Percentiles rank a stretch among this genome's conserved stretches.
Evolutionary conservation across 2,113 vertebrate genomes (phyloP).

Genomic region (Xenotilapia flavipinnis): DNA sequence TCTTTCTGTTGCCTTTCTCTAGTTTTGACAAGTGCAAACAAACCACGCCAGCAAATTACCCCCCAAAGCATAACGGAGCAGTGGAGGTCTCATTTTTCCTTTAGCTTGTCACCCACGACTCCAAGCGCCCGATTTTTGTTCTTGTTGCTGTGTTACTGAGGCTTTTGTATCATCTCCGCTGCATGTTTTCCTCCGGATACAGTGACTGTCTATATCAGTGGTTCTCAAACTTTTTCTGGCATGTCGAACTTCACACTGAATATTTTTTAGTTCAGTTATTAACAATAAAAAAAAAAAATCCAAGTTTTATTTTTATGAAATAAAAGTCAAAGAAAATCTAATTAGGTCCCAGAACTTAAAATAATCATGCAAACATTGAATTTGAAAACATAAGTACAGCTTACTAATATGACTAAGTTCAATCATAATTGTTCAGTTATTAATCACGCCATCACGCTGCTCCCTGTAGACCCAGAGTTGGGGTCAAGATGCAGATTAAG

Average conservation of each 20-base stretch:
- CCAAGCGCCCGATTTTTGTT: background rate
- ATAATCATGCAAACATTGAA: background rate
- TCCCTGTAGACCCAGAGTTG: background rate
- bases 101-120: background rate
- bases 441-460: fast-evolving
- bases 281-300: background rate
- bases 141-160: background rate
- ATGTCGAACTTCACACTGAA: fast-evolving
- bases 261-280: background rate
- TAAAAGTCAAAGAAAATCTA: background rate
- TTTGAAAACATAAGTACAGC: background rate
- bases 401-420: background rate
- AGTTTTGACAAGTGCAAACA: background rate
- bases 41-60: background rate
- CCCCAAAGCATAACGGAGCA: background rate
- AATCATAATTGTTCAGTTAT: background rate
- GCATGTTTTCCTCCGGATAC: background rate
- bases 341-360: background rate
- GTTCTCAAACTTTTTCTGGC: background rate
- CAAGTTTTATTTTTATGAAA: background rate
- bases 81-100: background rate
- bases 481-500: background rate
- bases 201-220: background rate
- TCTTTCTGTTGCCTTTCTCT: background rate
- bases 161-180: background rate